Conservation (phyloP, 2,888 invertebrate genomes). For the Camponotus fellah region DNA sequence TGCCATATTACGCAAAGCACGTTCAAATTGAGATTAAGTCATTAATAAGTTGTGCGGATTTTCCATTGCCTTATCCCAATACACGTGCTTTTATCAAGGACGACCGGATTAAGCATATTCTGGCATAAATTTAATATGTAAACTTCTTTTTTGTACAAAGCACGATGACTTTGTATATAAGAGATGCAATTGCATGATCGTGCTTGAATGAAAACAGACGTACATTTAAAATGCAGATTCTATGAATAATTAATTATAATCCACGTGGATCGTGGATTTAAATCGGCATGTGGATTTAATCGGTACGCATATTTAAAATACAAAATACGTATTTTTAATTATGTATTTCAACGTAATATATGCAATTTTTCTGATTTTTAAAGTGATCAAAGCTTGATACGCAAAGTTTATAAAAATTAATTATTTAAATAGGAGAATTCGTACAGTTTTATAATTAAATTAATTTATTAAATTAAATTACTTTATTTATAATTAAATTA, state of each 20-base stretch:
- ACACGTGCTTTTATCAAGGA: slow-evolving; percentile 7
- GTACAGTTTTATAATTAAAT: too few relatives aligned
- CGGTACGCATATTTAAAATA: not conserved
- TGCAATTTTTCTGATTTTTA: not conserved
- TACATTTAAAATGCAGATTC: not conserved
- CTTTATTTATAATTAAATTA: too few relatives aligned
- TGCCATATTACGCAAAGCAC: not conserved
- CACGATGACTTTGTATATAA: not conserved
- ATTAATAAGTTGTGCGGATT: not conserved
- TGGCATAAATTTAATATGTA: slow-evolving; percentile 10
- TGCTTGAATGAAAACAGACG: slow-evolving; percentile 26
- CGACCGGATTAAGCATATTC: not conserved
- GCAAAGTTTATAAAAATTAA: not conserved
- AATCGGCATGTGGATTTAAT: not conserved
- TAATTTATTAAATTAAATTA: too few relatives aligned
- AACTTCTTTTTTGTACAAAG: slow-evolving; percentile 16
- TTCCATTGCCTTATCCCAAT: not conserved
- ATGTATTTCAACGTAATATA: not conserved
- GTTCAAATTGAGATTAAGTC: slow-evolving; percentile 7
- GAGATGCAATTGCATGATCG: slow-evolving; percentile 1
- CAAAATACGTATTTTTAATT: not conserved
- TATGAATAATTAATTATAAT: slow-evolving; percentile 20
- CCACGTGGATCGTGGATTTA: not conserved
- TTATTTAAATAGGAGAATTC: too few relatives aligned
- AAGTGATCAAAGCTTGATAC: not conserved